A percentile compares a stretch with the other conserved stretches of the same genome.
These are phyloP conservation scores for Cettia cetti DNA, from an alignment of 2,113 vertebrate genomes.

Conservation along the genomic window DNA sequence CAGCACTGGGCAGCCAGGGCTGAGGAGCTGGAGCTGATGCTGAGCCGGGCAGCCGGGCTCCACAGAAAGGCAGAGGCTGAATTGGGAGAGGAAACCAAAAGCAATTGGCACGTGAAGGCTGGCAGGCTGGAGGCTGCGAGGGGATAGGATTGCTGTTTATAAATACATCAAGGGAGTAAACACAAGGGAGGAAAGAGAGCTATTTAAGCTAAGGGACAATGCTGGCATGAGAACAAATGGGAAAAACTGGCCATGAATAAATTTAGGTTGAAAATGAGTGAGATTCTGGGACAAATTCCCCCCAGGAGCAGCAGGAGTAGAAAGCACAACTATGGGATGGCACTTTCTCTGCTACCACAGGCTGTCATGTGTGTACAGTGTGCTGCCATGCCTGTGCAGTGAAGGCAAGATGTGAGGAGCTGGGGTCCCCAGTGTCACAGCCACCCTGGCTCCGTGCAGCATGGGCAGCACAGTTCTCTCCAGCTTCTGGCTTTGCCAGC, in stretches of 20 bases:
- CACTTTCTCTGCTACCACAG: neutral
- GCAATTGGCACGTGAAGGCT: conserved; percentile 7
- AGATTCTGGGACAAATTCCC: neutral
- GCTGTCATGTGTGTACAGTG: neutral
- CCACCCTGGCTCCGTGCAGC: neutral
- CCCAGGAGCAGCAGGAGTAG: neutral
- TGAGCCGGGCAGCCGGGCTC: neutral
- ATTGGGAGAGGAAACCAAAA: neutral
- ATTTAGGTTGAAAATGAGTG: conserved; percentile 28
- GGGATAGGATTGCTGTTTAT: conserved; percentile 55
- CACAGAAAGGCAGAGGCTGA: neutral
- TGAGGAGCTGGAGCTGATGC: neutral
- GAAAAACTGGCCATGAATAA: conserved; percentile 49
- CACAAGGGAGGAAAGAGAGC: conserved; percentile 53
- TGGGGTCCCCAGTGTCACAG: neutral
- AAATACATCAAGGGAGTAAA: conserved; percentile 64
- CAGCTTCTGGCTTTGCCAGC: neutral
- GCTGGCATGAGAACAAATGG: conserved; percentile 54
- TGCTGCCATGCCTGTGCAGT: neutral
- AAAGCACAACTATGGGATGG: neutral
- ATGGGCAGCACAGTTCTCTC: neutral
- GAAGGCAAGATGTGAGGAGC: fast-evolving
- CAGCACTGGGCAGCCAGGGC: neutral
- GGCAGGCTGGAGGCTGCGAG: conserved; percentile 22
- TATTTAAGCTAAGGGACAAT: conserved; percentile 59